These are phyloP conservation scores for Talpa occidentalis DNA, from an alignment of 2,113 vertebrate species.

Conservation along the genomic window DNA sequence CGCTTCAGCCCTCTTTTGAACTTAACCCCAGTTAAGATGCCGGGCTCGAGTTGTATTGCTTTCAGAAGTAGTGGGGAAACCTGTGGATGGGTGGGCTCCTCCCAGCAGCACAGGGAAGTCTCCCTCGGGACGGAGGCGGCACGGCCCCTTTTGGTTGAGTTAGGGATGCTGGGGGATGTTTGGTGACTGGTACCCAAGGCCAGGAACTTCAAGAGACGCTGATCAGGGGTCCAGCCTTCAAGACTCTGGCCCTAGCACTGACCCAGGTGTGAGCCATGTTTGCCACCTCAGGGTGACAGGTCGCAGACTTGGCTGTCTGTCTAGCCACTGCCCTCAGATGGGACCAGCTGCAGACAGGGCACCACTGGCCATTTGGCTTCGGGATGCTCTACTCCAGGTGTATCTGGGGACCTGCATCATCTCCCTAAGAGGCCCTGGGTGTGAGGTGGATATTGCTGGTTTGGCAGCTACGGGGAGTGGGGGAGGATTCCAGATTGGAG, in stretches of 20 bases:
- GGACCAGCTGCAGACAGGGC: neutral
- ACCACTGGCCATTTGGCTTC: neutral
- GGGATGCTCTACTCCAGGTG: neutral
- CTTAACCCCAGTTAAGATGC: neutral
- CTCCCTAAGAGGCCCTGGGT: neutral
- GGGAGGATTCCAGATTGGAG: neutral
- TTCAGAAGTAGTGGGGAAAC: neutral
- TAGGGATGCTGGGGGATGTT: neutral
- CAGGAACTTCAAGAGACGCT: conserved; percentile 35
- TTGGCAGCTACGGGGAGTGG: neutral
- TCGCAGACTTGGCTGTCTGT: neutral
- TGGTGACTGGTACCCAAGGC: neutral
- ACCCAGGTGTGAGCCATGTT: neutral
- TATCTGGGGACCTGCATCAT: neutral
- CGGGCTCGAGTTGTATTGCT: conserved; percentile 12
- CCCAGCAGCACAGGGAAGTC: neutral
- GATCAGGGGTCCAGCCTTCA: neutral
- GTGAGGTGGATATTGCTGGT: conserved; percentile 26
- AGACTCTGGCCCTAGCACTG: neutral
- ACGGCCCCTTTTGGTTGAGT: neutral
- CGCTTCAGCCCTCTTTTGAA: neutral
- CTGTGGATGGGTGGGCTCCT: neutral
- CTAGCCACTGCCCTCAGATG: neutral
- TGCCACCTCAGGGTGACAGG: neutral
- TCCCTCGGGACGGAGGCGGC: neutral